Base-by-base conservation (phyloP, 2,113 vertebrate genomes). In the Lichenostomus cassidix region DNA sequence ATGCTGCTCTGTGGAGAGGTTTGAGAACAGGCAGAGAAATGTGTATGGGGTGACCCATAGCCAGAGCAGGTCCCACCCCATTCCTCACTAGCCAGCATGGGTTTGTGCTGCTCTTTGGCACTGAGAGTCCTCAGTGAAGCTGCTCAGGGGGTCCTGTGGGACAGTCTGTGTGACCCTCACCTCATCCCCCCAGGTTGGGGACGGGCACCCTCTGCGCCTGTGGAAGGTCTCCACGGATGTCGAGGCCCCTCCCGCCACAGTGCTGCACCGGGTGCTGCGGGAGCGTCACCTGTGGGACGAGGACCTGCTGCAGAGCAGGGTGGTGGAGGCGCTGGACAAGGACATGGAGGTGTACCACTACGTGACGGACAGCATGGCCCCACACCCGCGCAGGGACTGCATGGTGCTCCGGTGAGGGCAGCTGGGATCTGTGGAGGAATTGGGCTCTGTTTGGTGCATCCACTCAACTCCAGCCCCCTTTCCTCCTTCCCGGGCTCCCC, bases 231-330 rank as follows among this genome's bases (percentile, higher is more conserved):
- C 97, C 64, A 98, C 98, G 0, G 98, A 98, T 3, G 91, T 99
- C 0, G 98, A 98, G n/a, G 98, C 98, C 1, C 97, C 98, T 16
- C 98, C 98, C 0, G 46, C 92, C 5, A 62, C 85, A 0, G 98
- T 99, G 87, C 96, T 99, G 42, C 98, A 99, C 77, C 97, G 98
- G 28, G 95, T 99, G 39, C 98, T 99, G 27, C 94, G 98, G 70
- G 98, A 99, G 49, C 97, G 98, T 42, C 98, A 98, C 95, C 97
- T 99, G 58, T 99, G 98, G 98, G 98, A 99, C 0, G 98, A 99
- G 62, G 98, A 99, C 84, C 88, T 99, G n/a, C 97, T 99, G 81
- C 97, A 98, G 91, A 98, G 98, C 78, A 96, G 96, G 15, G 98
- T 99, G 89, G 89, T 99, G 16, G 98, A 99, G 82, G 96, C 97